A percentile compares a stretch with the other conserved stretches of the same genome.
phyloP scores from a whole-genome alignment of 2,888 invertebrate species.

The Prosopocoilus inquinatus region DNA sequence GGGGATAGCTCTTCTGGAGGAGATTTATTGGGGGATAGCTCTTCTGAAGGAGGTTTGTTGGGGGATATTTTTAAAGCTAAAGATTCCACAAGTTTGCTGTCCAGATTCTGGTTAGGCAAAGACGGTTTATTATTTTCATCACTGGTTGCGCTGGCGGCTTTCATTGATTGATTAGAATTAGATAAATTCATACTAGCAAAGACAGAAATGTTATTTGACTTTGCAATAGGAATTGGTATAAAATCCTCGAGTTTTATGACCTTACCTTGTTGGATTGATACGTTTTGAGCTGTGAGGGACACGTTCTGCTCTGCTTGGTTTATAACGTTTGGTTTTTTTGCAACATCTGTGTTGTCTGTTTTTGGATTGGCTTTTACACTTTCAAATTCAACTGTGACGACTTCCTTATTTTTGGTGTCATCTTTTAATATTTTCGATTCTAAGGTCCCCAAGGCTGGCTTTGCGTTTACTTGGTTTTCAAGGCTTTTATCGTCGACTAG shows the following conservation, averaged over 20 bases:
- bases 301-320: not conserved
- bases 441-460: not conserved
- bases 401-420: not conserved
- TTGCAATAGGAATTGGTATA: conserved; percentile 18
- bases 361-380: conserved; percentile 1
- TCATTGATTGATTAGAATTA: not conserved
- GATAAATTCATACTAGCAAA: not conserved
- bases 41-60: no score
- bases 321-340: not conserved
- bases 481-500: conserved; percentile 7
- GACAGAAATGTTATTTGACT: conserved; percentile 9
- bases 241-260: conserved; percentile 2
- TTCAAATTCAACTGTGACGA: not conserved
- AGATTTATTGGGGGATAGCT: no score
- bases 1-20: no score
- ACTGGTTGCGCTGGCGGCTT: not conserved
- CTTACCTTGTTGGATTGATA: not conserved
- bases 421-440: not conserved
- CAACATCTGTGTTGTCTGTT: not conserved
- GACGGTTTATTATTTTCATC: not conserved
- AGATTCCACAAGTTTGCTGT: not conserved
- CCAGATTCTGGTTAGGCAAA: no score
- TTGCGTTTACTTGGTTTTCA: not conserved
- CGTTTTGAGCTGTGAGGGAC: not conserved
- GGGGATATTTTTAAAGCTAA: not conserved